phyloP scores from a whole-genome alignment of 1,140 invertebrate species.

The Lepidurus couesii region DNA sequence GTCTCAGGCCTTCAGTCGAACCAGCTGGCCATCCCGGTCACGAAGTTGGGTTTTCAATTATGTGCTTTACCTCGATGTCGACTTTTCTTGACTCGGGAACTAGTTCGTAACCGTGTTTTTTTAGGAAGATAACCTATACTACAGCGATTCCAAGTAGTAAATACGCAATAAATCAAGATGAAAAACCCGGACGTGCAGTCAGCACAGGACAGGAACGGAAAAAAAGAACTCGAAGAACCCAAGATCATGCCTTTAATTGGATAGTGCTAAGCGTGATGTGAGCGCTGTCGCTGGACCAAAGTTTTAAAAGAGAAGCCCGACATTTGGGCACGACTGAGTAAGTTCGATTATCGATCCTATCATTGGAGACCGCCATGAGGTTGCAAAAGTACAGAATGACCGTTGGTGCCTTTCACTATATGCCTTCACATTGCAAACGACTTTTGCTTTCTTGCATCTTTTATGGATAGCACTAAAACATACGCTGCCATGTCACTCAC shows the following conservation, averaged over 20 bases:
- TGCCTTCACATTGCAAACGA: neutral
- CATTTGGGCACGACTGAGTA: neutral
- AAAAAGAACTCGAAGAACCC: no score
- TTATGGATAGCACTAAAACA: neutral
- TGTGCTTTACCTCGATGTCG: neutral
- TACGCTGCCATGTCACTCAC: neutral
- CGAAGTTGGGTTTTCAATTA: neutral
- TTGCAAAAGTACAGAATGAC: neutral
- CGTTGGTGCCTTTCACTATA: neutral
- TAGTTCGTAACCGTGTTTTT: neutral
- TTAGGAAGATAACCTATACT: neutral
- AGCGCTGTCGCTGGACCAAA: neutral
- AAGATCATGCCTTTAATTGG: neutral
- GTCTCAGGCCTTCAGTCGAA: neutral
- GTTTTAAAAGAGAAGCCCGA: neutral
- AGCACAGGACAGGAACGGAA: no score
- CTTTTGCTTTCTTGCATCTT: constrained; percentile 3
- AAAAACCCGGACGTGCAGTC: no score
- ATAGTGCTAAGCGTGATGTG: neutral
- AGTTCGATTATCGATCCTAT: constrained; percentile 22
- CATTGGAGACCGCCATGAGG: neutral
- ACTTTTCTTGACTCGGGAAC: neutral
- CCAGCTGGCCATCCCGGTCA: neutral
- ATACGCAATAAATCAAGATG: no score
- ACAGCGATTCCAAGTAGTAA: no score